Conservation (phyloP, 2,888 invertebrate genomes). For the Lottia gigantea region DNA sequence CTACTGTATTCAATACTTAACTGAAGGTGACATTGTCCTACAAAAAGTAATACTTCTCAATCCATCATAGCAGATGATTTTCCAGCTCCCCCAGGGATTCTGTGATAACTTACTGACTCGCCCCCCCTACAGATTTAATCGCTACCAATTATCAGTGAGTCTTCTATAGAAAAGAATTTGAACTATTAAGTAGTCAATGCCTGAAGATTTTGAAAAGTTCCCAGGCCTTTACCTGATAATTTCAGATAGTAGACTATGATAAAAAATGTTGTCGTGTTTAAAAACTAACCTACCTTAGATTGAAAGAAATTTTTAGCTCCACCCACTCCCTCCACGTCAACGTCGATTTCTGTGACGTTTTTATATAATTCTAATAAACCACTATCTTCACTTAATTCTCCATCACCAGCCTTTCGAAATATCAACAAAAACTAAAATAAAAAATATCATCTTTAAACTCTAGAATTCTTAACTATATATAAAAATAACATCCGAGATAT, state of each 20-base stretch:
- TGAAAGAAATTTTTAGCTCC: constrained; percentile 96
- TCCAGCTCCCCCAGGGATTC: too few relatives aligned
- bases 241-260: background rate
- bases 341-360: constrained; percentile 86
- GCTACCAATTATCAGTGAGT: too few relatives aligned
- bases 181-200: too few relatives aligned
- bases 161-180: too few relatives aligned
- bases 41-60: too few relatives aligned
- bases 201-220: background rate
- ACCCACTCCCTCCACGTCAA: constrained; percentile 92
- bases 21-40: too few relatives aligned
- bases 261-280: background rate
- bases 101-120: too few relatives aligned
- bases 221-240: too few relatives aligned
- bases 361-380: constrained; percentile 87
- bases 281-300: constrained; percentile 76
- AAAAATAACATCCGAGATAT: too few relatives aligned
- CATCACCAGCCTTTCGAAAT: constrained; percentile 88
- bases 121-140: too few relatives aligned
- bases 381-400: constrained; percentile 84
- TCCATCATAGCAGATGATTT: too few relatives aligned
- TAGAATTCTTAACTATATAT: too few relatives aligned
- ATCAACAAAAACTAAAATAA: constrained; percentile 73
- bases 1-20: background rate
- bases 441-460: constrained; percentile 2